Conservation (phyloP, 2,113 vertebrate genomes). For the Scopus umbretta region DNA sequence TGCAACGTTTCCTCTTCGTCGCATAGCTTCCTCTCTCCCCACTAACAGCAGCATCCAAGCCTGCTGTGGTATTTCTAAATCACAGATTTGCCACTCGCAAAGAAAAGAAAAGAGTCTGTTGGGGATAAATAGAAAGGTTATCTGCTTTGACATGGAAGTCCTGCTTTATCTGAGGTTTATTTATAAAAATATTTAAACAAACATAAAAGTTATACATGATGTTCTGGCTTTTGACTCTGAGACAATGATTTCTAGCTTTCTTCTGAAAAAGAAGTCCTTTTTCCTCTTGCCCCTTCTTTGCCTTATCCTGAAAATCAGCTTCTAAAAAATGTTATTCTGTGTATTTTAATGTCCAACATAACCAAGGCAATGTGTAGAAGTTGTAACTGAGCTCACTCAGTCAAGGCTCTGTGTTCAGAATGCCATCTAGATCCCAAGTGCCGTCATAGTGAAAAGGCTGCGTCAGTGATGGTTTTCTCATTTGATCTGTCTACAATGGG, state of each 20-base stretch:
- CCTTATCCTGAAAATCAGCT: neutral
- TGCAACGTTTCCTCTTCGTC: neutral
- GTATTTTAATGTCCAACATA: neutral
- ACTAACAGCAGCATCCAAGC: neutral
- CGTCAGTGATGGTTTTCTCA: neutral
- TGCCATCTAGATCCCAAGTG: neutral
- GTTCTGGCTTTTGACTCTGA: neutral
- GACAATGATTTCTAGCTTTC: neutral
- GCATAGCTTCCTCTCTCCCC: neutral
- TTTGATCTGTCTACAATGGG: neutral
- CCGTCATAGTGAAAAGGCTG: neutral
- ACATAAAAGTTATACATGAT: neutral
- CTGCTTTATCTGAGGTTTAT: neutral
- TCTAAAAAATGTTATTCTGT: neutral
- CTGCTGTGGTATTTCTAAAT: neutral
- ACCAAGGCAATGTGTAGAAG: neutral
- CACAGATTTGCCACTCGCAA: neutral
- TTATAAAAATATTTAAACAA: neutral
- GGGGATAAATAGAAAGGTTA: neutral
- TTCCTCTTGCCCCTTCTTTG: neutral
- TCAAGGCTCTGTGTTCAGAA: neutral
- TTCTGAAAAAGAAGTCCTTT: neutral
- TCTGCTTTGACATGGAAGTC: neutral
- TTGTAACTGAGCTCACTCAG: neutral
- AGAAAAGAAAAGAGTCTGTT: neutral